phyloP scores from a whole-genome alignment of 2,797 vertebrate species.

The Pantherophis alleghaniensis region DNA sequence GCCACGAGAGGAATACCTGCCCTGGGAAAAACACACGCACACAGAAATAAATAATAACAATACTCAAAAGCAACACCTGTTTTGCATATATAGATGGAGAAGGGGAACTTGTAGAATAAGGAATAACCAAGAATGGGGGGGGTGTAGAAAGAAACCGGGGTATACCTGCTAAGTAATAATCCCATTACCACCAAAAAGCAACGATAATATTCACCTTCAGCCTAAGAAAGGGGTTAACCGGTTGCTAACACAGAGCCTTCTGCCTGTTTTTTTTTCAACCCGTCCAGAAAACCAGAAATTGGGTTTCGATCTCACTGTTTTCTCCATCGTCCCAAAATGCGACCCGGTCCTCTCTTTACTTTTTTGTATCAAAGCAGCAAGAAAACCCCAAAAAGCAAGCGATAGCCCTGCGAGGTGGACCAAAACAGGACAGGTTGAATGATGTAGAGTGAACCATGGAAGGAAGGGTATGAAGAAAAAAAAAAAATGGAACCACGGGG shows the following conservation, averaged over 20 bases:
- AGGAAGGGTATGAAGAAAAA: no score
- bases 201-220: neutral
- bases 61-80: neutral
- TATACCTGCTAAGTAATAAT: no score
- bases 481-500: neutral
- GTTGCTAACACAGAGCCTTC: no score
- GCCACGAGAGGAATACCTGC: neutral
- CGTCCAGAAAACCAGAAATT: neutral
- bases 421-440: neutral
- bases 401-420: neutral
- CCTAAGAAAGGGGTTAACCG: neutral
- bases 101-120: neutral
- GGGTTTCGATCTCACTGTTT: neutral
- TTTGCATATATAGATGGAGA: neutral
- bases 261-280: neutral
- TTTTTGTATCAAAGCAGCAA: neutral
- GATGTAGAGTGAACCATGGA: neutral
- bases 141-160: neutral
- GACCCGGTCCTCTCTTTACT: neutral
- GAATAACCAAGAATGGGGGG: neutral
- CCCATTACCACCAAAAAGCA: neutral
- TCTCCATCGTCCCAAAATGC: neutral
- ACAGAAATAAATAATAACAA: neutral
- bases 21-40: neutral
- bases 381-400: neutral